A percentile compares a stretch with the other conserved stretches of the same genome.
Conservation (phyloP, 1,140 invertebrate species). For the Scaptomyza graminum region DNA sequence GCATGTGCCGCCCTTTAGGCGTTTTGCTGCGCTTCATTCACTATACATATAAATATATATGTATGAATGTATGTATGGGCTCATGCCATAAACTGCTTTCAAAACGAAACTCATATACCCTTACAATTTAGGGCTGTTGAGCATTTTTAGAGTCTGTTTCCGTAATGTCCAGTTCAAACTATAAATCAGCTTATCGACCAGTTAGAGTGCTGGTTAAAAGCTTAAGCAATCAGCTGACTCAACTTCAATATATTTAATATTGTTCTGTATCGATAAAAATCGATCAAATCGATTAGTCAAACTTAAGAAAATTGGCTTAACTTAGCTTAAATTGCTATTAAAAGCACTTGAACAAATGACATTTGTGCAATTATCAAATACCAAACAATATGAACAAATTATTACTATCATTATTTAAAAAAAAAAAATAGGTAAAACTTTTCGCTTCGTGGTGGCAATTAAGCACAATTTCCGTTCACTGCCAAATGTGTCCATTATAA, state of each 20-base stretch:
- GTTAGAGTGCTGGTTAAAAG: too few species aligned
- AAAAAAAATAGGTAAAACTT: not conserved
- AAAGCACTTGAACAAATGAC: not conserved
- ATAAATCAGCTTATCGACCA: not conserved
- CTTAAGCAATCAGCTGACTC: too few species aligned
- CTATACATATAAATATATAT: not conserved
- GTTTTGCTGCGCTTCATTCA: conserved; percentile 48
- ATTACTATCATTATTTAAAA: not conserved
- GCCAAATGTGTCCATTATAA: conserved; percentile 22
- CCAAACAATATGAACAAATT: conserved; percentile 23
- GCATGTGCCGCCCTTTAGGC: conserved; percentile 69
- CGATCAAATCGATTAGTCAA: too few species aligned
- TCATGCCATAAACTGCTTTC: too few species aligned
- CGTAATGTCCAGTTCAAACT: too few species aligned
- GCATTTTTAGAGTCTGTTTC: too few species aligned
- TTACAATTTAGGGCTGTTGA: not conserved
- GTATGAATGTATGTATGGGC: too few species aligned
- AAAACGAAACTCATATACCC: conserved; percentile 4
- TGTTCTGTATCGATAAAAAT: not conserved
- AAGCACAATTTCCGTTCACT: conserved; percentile 66
- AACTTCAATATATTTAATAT: too few species aligned
- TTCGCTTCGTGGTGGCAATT: conserved; percentile 46
- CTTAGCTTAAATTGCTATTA: not conserved
- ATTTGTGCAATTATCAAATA: conserved; percentile 12
- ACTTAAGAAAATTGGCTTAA: not conserved